phyloP scores from a whole-genome alignment of 2,113 vertebrate genomes.

The Crotalus helleri region DNA sequence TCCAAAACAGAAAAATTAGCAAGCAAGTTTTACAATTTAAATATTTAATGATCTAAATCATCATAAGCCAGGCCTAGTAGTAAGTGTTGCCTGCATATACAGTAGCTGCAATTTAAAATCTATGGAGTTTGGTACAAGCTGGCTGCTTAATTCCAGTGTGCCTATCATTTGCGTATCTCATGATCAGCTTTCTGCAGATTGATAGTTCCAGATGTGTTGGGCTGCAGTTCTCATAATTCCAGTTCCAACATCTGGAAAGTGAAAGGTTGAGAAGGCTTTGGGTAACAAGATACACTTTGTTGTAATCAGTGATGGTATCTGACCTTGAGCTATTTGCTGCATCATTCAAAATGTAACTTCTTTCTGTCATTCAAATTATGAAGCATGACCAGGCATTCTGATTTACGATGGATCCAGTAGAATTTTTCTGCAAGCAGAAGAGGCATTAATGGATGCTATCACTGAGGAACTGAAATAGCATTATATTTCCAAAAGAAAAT shows the following conservation, averaged over 20 bases:
- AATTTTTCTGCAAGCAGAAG: neutral
- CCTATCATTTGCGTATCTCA: fast-evolving
- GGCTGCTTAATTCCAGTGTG: neutral
- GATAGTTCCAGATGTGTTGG: neutral
- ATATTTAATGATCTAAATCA: neutral
- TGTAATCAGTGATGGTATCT: fast-evolving
- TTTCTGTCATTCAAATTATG: neutral
- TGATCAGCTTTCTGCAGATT: neutral
- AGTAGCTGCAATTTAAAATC: constrained; percentile 36
- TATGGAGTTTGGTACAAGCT: neutral
- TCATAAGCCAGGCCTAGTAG: neutral
- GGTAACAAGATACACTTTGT: neutral
- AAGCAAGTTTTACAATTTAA: neutral
- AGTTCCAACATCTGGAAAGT: neutral
- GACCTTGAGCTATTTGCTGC: neutral
- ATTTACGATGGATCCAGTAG: neutral
- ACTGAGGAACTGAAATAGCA: neutral
- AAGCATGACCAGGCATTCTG: neutral
- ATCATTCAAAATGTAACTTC: neutral
- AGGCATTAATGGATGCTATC: neutral
- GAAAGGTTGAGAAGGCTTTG: neutral
- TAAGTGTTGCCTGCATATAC: neutral
- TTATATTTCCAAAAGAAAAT: neutral
- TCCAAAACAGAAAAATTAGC: constrained; percentile 2
- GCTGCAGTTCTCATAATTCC: neutral